Evolutionary conservation across 2,888 invertebrate species (phyloP), one percentile per base, ranked within the genome.

Genomic region (Machimus atricapillus): DNA sequence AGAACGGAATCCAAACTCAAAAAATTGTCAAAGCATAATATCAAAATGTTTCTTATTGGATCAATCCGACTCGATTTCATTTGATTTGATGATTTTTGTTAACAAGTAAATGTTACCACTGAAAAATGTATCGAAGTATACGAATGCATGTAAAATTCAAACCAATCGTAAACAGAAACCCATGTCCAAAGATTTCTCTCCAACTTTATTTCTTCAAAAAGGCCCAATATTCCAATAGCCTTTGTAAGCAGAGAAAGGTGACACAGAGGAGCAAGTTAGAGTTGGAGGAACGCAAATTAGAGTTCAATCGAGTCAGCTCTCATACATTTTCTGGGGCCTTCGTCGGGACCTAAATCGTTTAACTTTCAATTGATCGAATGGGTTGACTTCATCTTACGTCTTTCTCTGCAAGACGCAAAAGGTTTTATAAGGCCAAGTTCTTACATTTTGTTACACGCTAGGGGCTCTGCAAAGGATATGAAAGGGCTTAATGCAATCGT

Each of bases 251-350:
- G n/a, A 6, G 40, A 52, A 27, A 66, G 52, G 46, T 46, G 27
- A 23, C 27, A 23, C 27, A 40, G 14, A 34, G 6, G 16, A 34
- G 76, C 31, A 23, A 8, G 58, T 58, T 58, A 9, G 34, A 40
- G 40, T 40, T 58, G 7, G 34, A 43, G 9, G 79, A 14, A 76
- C 40, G 27, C 86, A 86, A 86, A 86, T 79, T 86, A 58, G 78
- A 79, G 19, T 43, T 79, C 23, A 34, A 86, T 78, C 58, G 86
- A 78, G 37, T 58, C 79, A 86, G 34, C 37, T 86, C 77, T 40
- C 43, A 5, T 34, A 52, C 52, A 40, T 40, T 77, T 77, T 19
- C 19, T 7, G 9, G 7, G 12, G 40, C 77, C 40, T 76, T 77
- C 40, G 37, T 76, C 77, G 23, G 23, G 40, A 77, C 9, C 77